These are phyloP conservation scores for Siderastrea radians DNA, from an alignment of 92 coral and sea anemone genomes.

Conservation along the genomic window DNA sequence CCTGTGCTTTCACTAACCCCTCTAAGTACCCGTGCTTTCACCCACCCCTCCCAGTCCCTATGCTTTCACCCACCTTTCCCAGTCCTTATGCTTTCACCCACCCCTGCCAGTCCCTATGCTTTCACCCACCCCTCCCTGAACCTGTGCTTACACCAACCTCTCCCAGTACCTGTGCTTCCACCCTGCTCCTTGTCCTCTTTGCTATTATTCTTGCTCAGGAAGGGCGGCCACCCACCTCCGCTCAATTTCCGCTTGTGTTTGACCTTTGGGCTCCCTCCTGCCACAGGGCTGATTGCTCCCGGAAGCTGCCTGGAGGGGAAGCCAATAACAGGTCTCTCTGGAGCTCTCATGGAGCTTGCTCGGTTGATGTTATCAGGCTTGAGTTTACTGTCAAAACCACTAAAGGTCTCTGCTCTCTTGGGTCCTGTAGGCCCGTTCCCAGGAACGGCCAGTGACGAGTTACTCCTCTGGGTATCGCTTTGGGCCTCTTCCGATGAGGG, in stretches of 20 bases:
- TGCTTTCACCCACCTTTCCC: too few species aligned
- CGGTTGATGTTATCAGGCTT: constrained; percentile 74
- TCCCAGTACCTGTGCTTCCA: constrained; percentile 61
- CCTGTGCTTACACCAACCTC: not conserved
- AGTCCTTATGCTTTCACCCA: too few species aligned
- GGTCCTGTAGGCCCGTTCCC: constrained; percentile 80
- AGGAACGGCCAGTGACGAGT: constrained; percentile 36
- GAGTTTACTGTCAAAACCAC: constrained; percentile 91
- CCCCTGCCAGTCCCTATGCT: too few species aligned
- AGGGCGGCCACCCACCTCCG: constrained; percentile 81
- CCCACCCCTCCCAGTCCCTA: too few species aligned
- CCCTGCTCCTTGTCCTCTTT: constrained; percentile 75
- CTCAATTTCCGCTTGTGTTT: constrained; percentile 85
- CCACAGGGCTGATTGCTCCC: constrained; percentile 50
- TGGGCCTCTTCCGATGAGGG: constrained; percentile 56
- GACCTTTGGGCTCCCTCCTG: constrained; percentile 78
- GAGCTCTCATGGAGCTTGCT: constrained; percentile 88
- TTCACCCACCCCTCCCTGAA: too few species aligned
- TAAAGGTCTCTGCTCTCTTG: constrained; percentile 97
- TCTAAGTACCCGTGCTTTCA: too few species aligned
- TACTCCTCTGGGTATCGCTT: constrained; percentile 36
- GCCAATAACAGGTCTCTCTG: constrained; percentile 68
- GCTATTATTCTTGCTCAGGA: constrained; percentile 56
- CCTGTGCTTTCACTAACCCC: too few species aligned
- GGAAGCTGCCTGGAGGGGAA: constrained; percentile 68